Conservation (phyloP, 2,113 vertebrate species). For the Cyprinus carpio region DNA sequence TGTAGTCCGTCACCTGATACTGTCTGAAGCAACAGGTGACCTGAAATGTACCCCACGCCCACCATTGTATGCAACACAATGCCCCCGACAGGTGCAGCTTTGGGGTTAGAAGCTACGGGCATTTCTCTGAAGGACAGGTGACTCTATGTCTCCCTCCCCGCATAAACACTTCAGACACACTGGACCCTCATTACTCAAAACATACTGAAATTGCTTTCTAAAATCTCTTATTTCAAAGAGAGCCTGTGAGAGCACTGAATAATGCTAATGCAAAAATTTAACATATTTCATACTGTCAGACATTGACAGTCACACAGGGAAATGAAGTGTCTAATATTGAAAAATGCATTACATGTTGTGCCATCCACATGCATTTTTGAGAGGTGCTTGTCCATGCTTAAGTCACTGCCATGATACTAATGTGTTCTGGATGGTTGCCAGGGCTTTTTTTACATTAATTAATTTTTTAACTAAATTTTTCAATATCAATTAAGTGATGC, state of each 20-base stretch:
- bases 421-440: too few relatives aligned
- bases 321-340: neutral
- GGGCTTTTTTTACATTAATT: too few relatives aligned
- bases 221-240: neutral
- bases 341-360: neutral
- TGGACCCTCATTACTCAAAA: neutral
- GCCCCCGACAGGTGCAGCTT: constrained; percentile 51
- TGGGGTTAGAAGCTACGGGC: neutral
- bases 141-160: neutral
- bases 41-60: constrained; percentile 45
- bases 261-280: neutral
- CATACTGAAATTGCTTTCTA: neutral
- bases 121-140: constrained; percentile 43
- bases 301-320: neutral
- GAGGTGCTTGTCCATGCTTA: neutral
- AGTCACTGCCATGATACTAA: neutral
- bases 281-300: neutral
- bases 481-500: neutral
- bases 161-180: neutral
- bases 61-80: constrained; percentile 51
- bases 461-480: neutral
- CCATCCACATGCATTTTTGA: neutral
- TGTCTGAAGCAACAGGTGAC: constrained; percentile 48
- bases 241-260: neutral
- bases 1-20: constrained; percentile 48